These are phyloP conservation scores for Cyphomyrmex costatus DNA, from an alignment of 1,140 invertebrate genomes.

Conservation along the genomic window DNA sequence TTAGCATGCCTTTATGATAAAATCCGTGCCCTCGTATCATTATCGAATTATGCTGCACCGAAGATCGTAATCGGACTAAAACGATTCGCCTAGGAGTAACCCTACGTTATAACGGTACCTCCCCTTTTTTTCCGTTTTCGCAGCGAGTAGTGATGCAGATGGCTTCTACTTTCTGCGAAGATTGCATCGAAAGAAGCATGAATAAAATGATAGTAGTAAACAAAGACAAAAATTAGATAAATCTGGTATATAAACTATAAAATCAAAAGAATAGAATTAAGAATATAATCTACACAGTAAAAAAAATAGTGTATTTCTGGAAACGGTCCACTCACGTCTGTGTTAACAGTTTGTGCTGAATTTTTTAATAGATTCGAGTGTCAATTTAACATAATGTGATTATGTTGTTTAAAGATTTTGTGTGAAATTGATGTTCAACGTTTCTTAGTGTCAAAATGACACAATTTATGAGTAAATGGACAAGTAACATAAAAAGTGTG, in stretches of 20 bases:
- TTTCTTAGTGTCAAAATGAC: no score
- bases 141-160: constrained; percentile 37
- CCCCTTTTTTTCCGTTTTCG: constrained; percentile 54
- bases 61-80: constrained; percentile 84
- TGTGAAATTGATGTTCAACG: no score
- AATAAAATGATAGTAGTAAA: background rate
- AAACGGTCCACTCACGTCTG: no score
- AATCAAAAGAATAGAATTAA: background rate
- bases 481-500: no score
- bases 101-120: constrained; percentile 72
- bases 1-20: constrained; percentile 86
- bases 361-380: no score
- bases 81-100: constrained; percentile 80
- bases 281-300: no score
- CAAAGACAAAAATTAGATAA: constrained; percentile 6
- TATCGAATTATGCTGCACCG: constrained; percentile 84
- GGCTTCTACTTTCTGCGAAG: constrained; percentile 9
- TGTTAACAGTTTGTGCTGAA: no score
- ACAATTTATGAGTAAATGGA: no score
- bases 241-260: background rate
- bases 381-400: no score
- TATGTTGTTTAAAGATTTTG: no score
- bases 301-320: no score
- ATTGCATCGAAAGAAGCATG: background rate
- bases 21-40: constrained; percentile 82